Conservation (phyloP, 1,140 invertebrate genomes). For the Heliconius eleuchia region DNA sequence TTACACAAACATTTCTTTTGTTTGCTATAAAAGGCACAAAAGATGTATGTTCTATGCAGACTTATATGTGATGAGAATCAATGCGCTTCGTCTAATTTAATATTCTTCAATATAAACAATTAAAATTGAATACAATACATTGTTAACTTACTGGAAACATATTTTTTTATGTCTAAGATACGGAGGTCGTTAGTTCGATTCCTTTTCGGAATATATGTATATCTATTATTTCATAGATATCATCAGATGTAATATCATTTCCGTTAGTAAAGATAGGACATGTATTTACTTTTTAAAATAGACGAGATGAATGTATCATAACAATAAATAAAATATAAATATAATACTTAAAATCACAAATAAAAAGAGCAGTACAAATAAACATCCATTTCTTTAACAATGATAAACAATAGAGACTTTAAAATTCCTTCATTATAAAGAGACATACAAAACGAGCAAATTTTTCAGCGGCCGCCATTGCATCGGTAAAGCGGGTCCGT, state of each 20-base stretch:
- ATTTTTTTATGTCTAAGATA: too few relatives aligned
- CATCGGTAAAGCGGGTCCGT: constrained; percentile 50
- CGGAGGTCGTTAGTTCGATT: too few relatives aligned
- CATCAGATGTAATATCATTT: too few relatives aligned
- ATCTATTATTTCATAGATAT: too few relatives aligned
- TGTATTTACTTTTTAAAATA: too few relatives aligned
- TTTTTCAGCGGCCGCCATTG: constrained; percentile 54
- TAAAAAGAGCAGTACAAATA: constrained; percentile 3
- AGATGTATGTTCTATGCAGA: constrained; percentile 12
- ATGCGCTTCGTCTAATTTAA: neutral
- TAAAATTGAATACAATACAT: constrained; percentile 19
- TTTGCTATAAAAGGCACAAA: constrained; percentile 34
- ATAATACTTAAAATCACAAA: neutral
- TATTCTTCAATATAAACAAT: neutral
- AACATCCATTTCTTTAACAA: constrained; percentile 18
- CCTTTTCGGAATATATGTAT: too few relatives aligned
- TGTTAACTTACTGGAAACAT: neutral
- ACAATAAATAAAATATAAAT: neutral
- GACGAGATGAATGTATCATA: too few relatives aligned
- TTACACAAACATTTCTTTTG: constrained; percentile 27
- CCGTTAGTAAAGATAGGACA: too few relatives aligned
- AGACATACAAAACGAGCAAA: constrained; percentile 53
- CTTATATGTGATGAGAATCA: constrained; percentile 5
- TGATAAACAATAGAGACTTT: constrained; percentile 27
- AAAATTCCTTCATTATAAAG: constrained; percentile 23